Percentiles rank a stretch among this genome's conserved stretches.
Evolutionary conservation across 2,888 invertebrate species (phyloP).

Genomic region (Scaptomyza reducta): DNA sequence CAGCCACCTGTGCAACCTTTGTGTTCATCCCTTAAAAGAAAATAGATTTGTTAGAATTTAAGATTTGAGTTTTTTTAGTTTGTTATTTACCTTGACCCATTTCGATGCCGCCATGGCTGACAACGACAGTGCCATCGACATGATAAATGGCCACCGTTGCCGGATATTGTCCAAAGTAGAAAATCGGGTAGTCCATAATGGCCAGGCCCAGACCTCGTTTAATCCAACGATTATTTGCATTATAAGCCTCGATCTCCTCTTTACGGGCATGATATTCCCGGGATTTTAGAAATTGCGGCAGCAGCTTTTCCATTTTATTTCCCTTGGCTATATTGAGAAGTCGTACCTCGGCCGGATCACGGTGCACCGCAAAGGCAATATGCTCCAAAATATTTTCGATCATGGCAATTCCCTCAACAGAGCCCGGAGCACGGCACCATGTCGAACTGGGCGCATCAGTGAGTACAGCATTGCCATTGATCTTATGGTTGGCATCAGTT

Average conservation of each 20-base stretch:
- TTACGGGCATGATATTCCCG: constrained; percentile 86
- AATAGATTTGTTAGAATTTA: neutral
- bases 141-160: constrained; percentile 89
- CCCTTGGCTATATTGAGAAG: constrained; percentile 85
- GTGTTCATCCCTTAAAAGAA: constrained; percentile 84
- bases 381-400: constrained; percentile 88
- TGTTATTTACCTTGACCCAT: constrained; percentile 89
- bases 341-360: constrained; percentile 87
- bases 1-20: constrained; percentile 90
- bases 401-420: constrained; percentile 87
- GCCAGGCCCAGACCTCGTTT: constrained; percentile 90
- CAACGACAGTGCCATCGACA: constrained; percentile 89
- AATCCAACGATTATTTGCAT: constrained; percentile 90
- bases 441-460: constrained; percentile 90
- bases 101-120: constrained; percentile 90
- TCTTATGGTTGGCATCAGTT: constrained; percentile 87
- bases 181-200: constrained; percentile 88
- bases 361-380: constrained; percentile 85
- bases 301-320: constrained; percentile 84
- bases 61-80: too few relatives aligned
- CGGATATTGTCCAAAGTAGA: constrained; percentile 85
- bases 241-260: constrained; percentile 86
- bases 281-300: constrained; percentile 85
- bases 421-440: constrained; percentile 87
- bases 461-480: constrained; percentile 87